Base-by-base conservation (phyloP, 2,888 invertebrate species). In the Amblyjoppa fuscipennis region DNA sequence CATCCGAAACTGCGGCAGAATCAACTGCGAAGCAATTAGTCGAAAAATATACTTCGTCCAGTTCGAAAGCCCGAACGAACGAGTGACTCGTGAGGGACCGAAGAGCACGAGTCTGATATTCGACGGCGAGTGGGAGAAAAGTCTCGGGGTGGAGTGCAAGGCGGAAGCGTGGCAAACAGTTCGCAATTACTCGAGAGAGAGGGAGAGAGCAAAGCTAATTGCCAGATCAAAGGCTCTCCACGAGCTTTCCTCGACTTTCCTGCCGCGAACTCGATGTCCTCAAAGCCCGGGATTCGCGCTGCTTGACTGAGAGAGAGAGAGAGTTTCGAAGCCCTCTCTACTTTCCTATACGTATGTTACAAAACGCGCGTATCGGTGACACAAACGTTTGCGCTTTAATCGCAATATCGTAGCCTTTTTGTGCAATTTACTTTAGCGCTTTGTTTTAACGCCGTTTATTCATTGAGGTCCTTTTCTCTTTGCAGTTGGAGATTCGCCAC, bases 401-500 rank as follows among this genome's bases (percentile, higher is more conserved):
- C 34, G 28, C 61, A 16, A 13, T 61, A 61, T 34, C 7, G 34
- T 31, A 13, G 20, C 38, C 5, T 69, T 20, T 66, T 66, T 49
- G 70, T 45, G 7, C 20, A 25, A 70, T 79, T 61, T 9, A 28
- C 20, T 70, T 41, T 28, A 13, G 45, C 4, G 16, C 7, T 4
- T n/a, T 9, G 4, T 6, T 53, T 53, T 38, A 1, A 68, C 5
- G 13, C 69, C 69, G 59, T 64, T 31, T 11, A 45, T 59, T 34
- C 31, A 34, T 69, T 77, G 45, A 1, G 4, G 1, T 81, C 20
- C 86, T 87, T 75, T 87, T 87, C 25, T 90, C 61, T 92, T 91
- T 87, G 25, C 92, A 93, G 93, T 91, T 87, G 25, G 92, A 93
- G 93, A 91, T 91, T 87, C 84, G 61, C 75, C 70, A 74, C 69